These are phyloP conservation scores for Enteromius trimaculatus DNA, from an alignment of 2,797 vertebrate species.

Conservation along the genomic window DNA sequence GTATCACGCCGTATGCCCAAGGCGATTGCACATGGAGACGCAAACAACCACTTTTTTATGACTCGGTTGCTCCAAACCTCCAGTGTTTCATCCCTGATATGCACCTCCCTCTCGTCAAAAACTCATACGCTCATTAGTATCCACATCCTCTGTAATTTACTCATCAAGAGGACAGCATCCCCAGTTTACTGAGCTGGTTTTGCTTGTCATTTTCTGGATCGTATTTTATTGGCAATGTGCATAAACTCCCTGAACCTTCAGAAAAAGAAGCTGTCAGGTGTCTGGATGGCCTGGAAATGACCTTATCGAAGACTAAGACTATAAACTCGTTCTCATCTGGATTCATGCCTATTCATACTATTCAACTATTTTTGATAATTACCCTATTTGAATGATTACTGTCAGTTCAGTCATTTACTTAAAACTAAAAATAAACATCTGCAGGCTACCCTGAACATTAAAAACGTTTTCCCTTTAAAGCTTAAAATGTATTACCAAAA, in stretches of 20 bases:
- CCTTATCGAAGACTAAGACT: background rate
- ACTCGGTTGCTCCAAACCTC: slow-evolving; percentile 51
- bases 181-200: slow-evolving; percentile 66
- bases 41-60: slow-evolving; percentile 50
- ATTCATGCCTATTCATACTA: background rate
- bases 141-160: slow-evolving; percentile 77
- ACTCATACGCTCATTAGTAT: slow-evolving; percentile 71
- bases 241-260: slow-evolving; percentile 53
- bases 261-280: slow-evolving; percentile 41
- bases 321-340: background rate
- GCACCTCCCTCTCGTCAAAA: slow-evolving; percentile 67
- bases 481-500: background rate
- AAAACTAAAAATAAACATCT: background rate
- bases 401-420: background rate
- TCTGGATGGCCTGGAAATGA: background rate
- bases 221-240: slow-evolving; percentile 66
- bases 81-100: slow-evolving; percentile 66
- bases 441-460: background rate
- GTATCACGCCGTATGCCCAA: background rate
- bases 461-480: background rate
- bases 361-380: background rate
- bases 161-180: slow-evolving; percentile 69
- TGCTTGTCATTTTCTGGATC: slow-evolving; percentile 78
- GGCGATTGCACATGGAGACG: slow-evolving; percentile 36
- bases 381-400: background rate